Evolutionary conservation across 2,888 invertebrate species (phyloP).

Genomic region (Agrochola lota): DNA sequence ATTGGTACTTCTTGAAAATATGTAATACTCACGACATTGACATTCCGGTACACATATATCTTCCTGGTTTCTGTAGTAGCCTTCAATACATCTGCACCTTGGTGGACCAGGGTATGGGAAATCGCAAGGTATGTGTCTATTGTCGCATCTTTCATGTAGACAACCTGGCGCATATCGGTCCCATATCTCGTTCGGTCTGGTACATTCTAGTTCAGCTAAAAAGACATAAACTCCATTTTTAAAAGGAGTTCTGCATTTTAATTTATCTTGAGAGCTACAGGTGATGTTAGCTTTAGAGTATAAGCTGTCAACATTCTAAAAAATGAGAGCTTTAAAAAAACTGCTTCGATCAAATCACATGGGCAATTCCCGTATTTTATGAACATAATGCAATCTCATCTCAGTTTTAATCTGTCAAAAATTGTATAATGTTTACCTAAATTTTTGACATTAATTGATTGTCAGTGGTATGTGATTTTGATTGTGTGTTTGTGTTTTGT

Average conservation of each 20-base stretch:
- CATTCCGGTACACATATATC: constrained; percentile 66
- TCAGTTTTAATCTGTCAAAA: background rate
- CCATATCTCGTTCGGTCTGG: constrained; percentile 73
- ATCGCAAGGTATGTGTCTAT: constrained; percentile 58
- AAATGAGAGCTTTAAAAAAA: background rate
- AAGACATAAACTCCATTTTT: background rate
- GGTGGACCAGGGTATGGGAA: constrained; percentile 56
- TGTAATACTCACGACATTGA: constrained; percentile 64
- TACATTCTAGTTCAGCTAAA: constrained; percentile 73
- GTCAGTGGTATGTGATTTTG: background rate
- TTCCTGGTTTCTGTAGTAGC: constrained; percentile 62
- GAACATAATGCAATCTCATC: too few relatives aligned
- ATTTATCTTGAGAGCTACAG: background rate
- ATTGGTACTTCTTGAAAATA: too few relatives aligned
- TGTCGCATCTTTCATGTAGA: constrained; percentile 67
- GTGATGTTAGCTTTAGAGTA: background rate
- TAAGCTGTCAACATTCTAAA: background rate
- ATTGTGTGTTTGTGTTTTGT: too few relatives aligned
- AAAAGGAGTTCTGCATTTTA: background rate
- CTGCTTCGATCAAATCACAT: background rate
- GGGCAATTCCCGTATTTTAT: too few relatives aligned
- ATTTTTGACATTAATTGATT: background rate
- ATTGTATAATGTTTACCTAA: background rate
- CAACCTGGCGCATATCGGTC: constrained; percentile 69
- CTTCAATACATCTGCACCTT: constrained; percentile 68